phyloP scores from a whole-genome alignment of 1,140 invertebrate genomes.

The Halesus radiatus region DNA sequence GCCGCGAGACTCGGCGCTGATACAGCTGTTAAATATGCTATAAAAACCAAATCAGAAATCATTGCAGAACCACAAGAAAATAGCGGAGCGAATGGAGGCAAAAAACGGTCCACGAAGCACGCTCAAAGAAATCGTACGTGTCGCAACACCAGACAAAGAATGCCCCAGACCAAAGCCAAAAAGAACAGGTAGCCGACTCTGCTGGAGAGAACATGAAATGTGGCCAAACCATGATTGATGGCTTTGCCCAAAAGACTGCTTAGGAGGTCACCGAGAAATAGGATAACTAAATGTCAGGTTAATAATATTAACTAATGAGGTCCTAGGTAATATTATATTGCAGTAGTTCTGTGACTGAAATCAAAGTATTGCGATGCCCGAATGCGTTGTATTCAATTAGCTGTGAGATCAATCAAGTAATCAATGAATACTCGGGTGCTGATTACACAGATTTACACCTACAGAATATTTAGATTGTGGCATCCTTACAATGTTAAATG shows the following conservation, averaged over 20 bases:
- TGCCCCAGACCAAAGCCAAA: neutral
- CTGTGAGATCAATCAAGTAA: neutral
- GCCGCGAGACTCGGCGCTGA: neutral
- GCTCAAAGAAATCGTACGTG: neutral
- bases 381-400: neutral
- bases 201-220: neutral
- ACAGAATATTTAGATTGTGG: no score
- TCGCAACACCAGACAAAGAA: neutral
- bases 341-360: no score
- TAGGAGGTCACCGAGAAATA: slow-evolving; percentile 25
- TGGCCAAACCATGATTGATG: slow-evolving; percentile 40
- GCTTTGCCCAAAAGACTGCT: neutral
- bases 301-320: neutral
- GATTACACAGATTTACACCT: no score
- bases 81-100: slow-evolving; percentile 11
- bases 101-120: slow-evolving; percentile 5
- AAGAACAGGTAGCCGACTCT: neutral
- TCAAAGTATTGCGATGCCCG: neutral
- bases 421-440: neutral
- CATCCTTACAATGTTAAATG: no score
- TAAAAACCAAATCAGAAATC: slow-evolving; percentile 28
- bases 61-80: slow-evolving; percentile 27
- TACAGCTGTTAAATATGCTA: slow-evolving; percentile 13
- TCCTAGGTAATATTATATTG: neutral
- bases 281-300: slow-evolving; percentile 25